Conservation (phyloP, 2,113 vertebrate species). For the Merops nubicus region DNA sequence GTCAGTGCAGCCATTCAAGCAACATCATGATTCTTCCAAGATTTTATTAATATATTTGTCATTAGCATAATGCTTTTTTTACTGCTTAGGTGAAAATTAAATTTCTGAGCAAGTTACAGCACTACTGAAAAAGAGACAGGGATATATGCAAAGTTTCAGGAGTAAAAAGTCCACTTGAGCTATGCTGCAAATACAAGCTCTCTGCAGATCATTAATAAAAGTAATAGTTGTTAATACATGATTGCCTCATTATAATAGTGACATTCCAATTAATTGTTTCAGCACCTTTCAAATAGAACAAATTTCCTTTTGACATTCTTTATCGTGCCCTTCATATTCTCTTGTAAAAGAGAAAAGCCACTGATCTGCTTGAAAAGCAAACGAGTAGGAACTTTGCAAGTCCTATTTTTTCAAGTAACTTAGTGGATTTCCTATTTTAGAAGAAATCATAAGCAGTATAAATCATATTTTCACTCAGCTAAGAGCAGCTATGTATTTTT, state of each 20-base stretch:
- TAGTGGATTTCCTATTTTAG: background rate
- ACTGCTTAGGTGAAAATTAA: conserved; percentile 63
- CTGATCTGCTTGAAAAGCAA: conserved; percentile 3
- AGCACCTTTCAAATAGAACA: conserved; percentile 51
- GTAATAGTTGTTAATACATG: conserved; percentile 64
- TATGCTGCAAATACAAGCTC: conserved; percentile 42
- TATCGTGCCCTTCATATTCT: conserved; percentile 10
- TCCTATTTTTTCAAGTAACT: background rate
- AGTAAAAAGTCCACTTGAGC: background rate
- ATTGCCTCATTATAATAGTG: conserved; percentile 65
- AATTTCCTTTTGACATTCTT: conserved; percentile 31
- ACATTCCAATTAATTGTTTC: conserved; percentile 65
- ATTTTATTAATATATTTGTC: conserved; percentile 54
- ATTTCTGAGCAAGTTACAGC: conserved; percentile 53
- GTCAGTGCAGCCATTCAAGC: background rate
- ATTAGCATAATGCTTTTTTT: conserved; percentile 38
- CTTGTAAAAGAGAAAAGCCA: background rate
- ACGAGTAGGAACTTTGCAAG: background rate
- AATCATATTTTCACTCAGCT: background rate
- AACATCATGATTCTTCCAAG: background rate
- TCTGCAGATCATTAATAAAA: conserved; percentile 70
- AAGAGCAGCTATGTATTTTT: background rate
- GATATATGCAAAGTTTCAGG: conserved; percentile 37
- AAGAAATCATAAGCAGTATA: background rate
- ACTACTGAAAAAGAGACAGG: conserved; percentile 43